A percentile compares a stretch with the other conserved stretches of the same genome.
Evolutionary conservation across 2,888 invertebrate species (phyloP).

Genomic region (Drosophila neonasuta): DNA sequence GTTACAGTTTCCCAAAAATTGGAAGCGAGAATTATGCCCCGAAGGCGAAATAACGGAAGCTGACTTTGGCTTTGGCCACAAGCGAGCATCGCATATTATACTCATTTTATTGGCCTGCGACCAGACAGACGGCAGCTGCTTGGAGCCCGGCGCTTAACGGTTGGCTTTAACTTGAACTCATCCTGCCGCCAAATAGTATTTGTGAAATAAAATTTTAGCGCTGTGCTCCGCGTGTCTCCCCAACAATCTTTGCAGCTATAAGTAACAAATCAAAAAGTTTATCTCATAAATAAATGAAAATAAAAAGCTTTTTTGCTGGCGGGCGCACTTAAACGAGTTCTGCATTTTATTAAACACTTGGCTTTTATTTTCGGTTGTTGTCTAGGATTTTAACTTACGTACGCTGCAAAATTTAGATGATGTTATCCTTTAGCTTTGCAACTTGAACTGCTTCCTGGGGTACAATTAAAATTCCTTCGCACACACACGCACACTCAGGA

Average conservation of each 20-base stretch:
- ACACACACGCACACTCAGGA: background rate
- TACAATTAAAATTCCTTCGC: constrained; percentile 50
- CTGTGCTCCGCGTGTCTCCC: constrained; percentile 1
- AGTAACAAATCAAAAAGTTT: constrained; percentile 70
- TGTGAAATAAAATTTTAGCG: constrained; percentile 52
- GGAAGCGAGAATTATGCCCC: constrained; percentile 25
- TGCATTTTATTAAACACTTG: constrained; percentile 32
- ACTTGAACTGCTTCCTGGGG: constrained; percentile 25
- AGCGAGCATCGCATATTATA: constrained; percentile 52
- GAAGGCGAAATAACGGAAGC: constrained; percentile 28
- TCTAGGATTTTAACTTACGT: constrained; percentile 10
- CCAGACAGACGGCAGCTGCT: constrained; percentile 10
- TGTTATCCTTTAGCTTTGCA: constrained; percentile 13
- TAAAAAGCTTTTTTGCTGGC: constrained; percentile 41
- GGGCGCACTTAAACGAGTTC: constrained; percentile 33
- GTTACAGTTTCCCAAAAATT: constrained; percentile 45
- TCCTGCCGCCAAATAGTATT: constrained; percentile 53
- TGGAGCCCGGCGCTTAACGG: background rate
- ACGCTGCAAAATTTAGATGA: constrained; percentile 22
- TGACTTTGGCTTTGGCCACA: constrained; percentile 37
- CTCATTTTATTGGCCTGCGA: constrained; percentile 40
- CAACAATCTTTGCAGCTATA: constrained; percentile 14
- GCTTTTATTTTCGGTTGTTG: background rate
- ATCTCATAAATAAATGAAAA: constrained; percentile 68
- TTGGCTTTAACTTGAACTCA: constrained; percentile 9